These are phyloP conservation scores for Zonitis immaculata DNA, from an alignment of 2,888 invertebrate species.

Conservation along the genomic window DNA sequence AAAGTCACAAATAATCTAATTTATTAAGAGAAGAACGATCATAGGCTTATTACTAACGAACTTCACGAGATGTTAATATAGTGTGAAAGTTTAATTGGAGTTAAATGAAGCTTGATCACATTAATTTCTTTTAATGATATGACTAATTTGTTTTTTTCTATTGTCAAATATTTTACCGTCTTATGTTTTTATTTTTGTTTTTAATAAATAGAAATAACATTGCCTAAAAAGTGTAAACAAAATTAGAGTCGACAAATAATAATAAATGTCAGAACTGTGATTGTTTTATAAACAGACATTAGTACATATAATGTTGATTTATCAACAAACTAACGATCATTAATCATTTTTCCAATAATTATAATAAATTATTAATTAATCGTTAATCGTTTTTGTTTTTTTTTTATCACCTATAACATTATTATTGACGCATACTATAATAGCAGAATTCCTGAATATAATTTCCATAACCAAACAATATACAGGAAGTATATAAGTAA, in stretches of 20 bases:
- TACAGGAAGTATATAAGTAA: no score
- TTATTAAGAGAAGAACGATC: not conserved
- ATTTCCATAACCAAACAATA: no score
- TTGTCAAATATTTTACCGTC: no score
- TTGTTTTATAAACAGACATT: not conserved
- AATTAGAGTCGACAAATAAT: no score
- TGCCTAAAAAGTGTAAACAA: no score
- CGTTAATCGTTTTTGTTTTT: no score
- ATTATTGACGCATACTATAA: no score
- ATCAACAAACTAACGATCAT: not conserved
- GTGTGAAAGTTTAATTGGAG: constrained; percentile 5
- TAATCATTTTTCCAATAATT: not conserved
- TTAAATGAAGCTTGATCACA: constrained; percentile 1
- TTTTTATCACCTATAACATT: no score
- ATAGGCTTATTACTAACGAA: not conserved
- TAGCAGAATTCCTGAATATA: no score
- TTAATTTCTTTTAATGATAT: constrained; percentile 2
- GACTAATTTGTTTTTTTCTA: no score
- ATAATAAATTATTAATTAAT: not conserved
- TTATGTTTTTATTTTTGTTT: no score
- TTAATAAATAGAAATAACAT: no score
- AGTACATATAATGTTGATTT: not conserved
- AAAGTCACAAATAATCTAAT: not conserved
- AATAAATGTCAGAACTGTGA: not conserved
- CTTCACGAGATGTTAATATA: not conserved